Base-by-base conservation (phyloP, 2,888 invertebrate genomes). In the Ennomos erosarius region DNA sequence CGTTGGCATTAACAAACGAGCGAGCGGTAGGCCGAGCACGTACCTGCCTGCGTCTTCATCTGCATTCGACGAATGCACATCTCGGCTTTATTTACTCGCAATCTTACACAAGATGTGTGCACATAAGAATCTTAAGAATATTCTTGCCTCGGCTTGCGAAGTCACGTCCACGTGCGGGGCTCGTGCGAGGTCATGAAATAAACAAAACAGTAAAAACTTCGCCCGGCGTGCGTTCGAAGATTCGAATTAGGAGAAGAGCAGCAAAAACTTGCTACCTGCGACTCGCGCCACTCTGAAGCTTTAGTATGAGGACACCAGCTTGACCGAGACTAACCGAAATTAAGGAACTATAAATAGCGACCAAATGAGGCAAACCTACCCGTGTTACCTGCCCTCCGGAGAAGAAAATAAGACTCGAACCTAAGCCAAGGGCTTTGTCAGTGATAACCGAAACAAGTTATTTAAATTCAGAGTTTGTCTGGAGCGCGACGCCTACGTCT, bases 251-350 rank as follows among this genome's bases (percentile, higher is more conserved):
- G 78, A 78, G 77, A 81, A 81, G 78, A 73, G 73, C 78, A 69
- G 84, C 87, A 89, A 89, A 90, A 90, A 89, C 84, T 73, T 72
- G 82, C 87, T 89, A 90, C 89, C 90, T 89, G 89, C 81, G 79
- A 73, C 74, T 61, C 77, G 74, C 76, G 79, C 79, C 81, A 75
- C 76, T 78, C 81, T 74, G 73, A 77, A 70, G 73, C 79, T 76
- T 76, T 79, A 76, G 71, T 79, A 76, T 71, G 75, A 77, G 70
- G 73, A 78, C 73, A 73, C 76, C 78, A 78, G 70, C 70, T 69
- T 62, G 62, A 62, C 65, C 69, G 73, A 76, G 68, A 79, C 81
- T 79, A 59, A 60, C 74, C 69, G 75, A 82, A 78, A 80, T 67
- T 64, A 59, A 65, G 62, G 64, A 54, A 57, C 52, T 45, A 53